Evolutionary conservation across 2,113 vertebrate genomes (phyloP).

Genomic region (Cebus imitator): DNA sequence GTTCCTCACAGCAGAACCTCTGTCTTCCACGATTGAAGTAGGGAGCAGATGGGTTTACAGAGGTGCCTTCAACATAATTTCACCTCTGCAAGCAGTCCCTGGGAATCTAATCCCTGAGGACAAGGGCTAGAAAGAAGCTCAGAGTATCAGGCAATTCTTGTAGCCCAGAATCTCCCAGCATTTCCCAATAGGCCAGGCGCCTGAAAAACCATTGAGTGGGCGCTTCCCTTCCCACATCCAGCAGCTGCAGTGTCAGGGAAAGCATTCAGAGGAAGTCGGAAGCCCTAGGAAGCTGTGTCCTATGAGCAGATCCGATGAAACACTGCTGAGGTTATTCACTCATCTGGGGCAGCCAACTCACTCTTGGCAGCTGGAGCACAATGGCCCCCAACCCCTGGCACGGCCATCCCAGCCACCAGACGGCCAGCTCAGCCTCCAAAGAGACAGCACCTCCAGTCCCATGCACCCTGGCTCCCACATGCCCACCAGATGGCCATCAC

Average conservation of each 20-base stretch:
- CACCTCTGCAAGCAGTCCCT: background rate
- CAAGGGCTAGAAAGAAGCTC: background rate
- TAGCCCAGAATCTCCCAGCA: background rate
- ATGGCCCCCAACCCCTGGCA: slow-evolving; percentile 65
- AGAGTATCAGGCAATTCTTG: background rate
- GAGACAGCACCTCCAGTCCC: slow-evolving; percentile 70
- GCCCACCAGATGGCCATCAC: slow-evolving; percentile 46
- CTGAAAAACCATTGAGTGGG: background rate
- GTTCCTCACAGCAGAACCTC: background rate
- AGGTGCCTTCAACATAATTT: background rate
- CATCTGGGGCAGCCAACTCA: slow-evolving; percentile 74
- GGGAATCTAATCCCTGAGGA: background rate
- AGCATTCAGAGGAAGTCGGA: slow-evolving; percentile 65
- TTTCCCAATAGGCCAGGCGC: background rate
- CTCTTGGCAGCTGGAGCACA: slow-evolving; percentile 75
- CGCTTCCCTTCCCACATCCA: slow-evolving; percentile 45
- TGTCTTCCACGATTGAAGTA: background rate
- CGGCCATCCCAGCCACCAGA: slow-evolving; percentile 68
- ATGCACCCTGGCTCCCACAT: background rate
- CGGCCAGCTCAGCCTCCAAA: slow-evolving; percentile 69
- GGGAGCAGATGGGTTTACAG: background rate
- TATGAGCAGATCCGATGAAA: slow-evolving; percentile 78
- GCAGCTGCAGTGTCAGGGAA: slow-evolving; percentile 67
- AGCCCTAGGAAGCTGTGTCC: slow-evolving; percentile 73
- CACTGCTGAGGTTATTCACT: slow-evolving; percentile 70